These are phyloP conservation scores for Notocelia uddmanniana DNA, from an alignment of 2,888 invertebrate genomes.

Conservation along the genomic window DNA sequence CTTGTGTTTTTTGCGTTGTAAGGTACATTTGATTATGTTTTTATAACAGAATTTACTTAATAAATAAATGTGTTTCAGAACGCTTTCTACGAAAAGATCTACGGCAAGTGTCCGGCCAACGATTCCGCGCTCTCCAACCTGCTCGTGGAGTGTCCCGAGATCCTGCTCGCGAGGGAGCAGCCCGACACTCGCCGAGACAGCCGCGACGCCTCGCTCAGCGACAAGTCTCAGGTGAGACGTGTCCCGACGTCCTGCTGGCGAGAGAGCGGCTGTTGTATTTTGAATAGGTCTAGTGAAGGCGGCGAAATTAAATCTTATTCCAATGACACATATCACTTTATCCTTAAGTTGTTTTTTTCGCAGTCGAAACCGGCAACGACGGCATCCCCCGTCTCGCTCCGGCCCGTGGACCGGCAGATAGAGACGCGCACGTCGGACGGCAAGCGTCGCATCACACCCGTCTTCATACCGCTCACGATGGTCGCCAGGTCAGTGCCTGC, in stretches of 20 bases:
- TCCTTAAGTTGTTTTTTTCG: neutral
- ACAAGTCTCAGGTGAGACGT: slow-evolving; percentile 65
- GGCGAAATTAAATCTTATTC: too few species aligned
- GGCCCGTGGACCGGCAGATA: slow-evolving; percentile 95
- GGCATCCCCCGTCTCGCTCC: slow-evolving; percentile 69
- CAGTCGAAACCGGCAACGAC: slow-evolving; percentile 61
- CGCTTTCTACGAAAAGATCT: slow-evolving; percentile 93
- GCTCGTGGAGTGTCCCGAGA: slow-evolving; percentile 83
- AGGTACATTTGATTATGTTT: too few species aligned
- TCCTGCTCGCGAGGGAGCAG: slow-evolving; percentile 86
- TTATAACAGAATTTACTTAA: too few species aligned
- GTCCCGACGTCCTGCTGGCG: neutral
- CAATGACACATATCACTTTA: neutral
- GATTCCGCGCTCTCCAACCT: slow-evolving; percentile 74
- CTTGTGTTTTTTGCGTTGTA: too few species aligned
- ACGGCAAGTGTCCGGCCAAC: slow-evolving; percentile 90
- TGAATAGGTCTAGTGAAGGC: too few species aligned
- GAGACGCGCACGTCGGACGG: slow-evolving; percentile 98
- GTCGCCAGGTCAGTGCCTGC: slow-evolving; percentile 15
- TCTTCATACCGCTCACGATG: slow-evolving; percentile 91
- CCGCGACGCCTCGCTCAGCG: slow-evolving; percentile 72
- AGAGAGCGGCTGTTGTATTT: too few species aligned
- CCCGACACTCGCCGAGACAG: slow-evolving; percentile 47
- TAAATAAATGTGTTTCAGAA: too few species aligned
- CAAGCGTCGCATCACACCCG: slow-evolving; percentile 97